Base-by-base conservation (phyloP, 2,113 vertebrate genomes). In the Gallinago undulata region DNA sequence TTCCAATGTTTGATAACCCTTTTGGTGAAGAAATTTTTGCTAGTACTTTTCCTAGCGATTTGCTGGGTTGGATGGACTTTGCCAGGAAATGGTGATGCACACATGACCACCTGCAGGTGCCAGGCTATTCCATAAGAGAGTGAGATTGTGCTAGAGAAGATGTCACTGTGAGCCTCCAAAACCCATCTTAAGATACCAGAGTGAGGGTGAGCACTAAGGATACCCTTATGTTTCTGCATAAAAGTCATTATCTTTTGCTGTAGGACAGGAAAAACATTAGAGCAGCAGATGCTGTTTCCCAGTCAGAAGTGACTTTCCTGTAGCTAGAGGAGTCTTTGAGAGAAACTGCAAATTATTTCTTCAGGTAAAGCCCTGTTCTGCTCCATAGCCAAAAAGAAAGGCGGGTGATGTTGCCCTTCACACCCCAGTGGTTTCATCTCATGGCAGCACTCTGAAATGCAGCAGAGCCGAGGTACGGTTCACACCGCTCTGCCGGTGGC, bases 401-500 rank as follows among this genome's bases (percentile, higher is more conserved):
- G 57, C 11, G 9, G 25, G 53, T 41, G 75, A 59, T 35, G 53
- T 4, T 76, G 69, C 84, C 88, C 89, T 97, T 94, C 80, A 90
- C 74, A 81, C 35, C 48, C 66, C 73, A 31, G 56, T 27, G 77
- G 60, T 51, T 87, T 56, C 84, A 19, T 8, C 3, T 3, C 30
- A 30, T 3, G 21, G 2, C 70, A 18, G 56, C 16, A 1, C 56
- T 68, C 62, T 59, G 8, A 78, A 75, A 75, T 0, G 1, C 53
- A 31, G 47, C 37, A 7, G 47, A 81, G 50, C 31, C 7, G 7
- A n/a, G 55, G 64, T 23, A 15, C 0, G 0, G n/a, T 17, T 90
- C 35, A 0, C 0, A 0, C 35, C 2, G 16, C 75, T 62, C 19
- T 53, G 18, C 33, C 1, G 0, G 53, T 70, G 82, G 73, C 91